Evolutionary conservation across 2,888 invertebrate species (phyloP).

Genomic region (Pseudococcus longispinus): DNA sequence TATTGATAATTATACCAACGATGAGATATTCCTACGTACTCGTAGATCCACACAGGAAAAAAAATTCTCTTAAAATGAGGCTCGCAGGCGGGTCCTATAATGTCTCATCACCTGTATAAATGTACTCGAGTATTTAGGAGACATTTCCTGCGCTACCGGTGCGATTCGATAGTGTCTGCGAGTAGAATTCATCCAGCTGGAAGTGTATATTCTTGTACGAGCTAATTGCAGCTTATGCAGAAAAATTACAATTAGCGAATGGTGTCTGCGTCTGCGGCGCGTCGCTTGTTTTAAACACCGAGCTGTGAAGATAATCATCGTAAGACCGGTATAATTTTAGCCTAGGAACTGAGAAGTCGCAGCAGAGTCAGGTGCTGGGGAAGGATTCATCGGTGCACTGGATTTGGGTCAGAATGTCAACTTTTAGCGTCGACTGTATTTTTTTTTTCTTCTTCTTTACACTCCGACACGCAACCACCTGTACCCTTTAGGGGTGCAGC

Average conservation of each 20-base stretch:
- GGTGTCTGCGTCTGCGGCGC: neutral
- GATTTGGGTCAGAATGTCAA: conserved; percentile 37
- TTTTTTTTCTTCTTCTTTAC: neutral
- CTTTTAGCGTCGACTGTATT: neutral
- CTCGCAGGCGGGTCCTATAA: neutral
- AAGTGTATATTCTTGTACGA: conserved; percentile 12
- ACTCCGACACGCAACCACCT: conserved; percentile 12
- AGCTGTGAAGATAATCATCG: conserved; percentile 5
- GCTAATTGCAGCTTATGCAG: neutral
- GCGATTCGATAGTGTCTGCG: conserved; percentile 6
- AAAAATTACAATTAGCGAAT: conserved; percentile 28
- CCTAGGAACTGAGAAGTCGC: neutral
- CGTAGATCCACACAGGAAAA: neutral
- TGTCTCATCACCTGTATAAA: conserved; percentile 22
- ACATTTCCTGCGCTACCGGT: conserved; percentile 41
- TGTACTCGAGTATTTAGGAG: neutral
- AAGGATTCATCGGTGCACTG: conserved; percentile 2
- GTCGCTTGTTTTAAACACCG: neutral
- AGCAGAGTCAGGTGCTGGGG: conserved; percentile 23
- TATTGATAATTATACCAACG: conserved; percentile 6
- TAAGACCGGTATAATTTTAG: neutral
- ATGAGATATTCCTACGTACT: too few relatives aligned
- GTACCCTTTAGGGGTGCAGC: conserved; percentile 21
- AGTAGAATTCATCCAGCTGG: conserved; percentile 4
- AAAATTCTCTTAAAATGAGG: neutral